Evolutionary conservation across 2,888 invertebrate genomes (phyloP), one percentile per base, ranked within the genome.

Genomic region (Steromphala cineraria): DNA sequence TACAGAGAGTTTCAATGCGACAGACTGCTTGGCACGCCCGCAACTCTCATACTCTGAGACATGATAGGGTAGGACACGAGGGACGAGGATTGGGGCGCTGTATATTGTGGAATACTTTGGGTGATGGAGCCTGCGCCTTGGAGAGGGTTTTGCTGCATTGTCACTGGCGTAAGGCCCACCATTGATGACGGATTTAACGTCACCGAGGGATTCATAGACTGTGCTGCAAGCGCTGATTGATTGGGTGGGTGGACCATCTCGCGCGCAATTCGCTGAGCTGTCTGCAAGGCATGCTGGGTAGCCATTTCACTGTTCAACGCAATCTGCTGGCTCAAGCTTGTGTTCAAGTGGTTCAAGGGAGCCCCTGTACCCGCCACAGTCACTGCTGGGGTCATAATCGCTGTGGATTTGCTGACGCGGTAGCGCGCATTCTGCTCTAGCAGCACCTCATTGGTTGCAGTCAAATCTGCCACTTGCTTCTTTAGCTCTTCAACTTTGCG

Each of bases 381-480:
- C 62, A 55, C 75, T 19, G 87, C 88, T 31, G 89, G 86, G 24
- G 85, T 84, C 79, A 89, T 88, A 15, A 89, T 85, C 36, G 88
- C 84, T 74, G 89, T 91, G 24, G 90, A 84, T 82, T 90, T 89
- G 85, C 90, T 88, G 74, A 91, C 89, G 46, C 96, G 94, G 82
- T 96, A 93, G 85, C 95, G 95, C 31, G 96, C 96, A 93, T 96
- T 96, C 93, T 96, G 96, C 88, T 96, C 96, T 84, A 96, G 93
- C 15, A 97, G 94, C 91, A 96, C 96, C 91, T 96, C 96, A 92
- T 97, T 97, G 10, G 96, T 96, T 1, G 96, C 96, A 53, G 95
- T 95, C 83, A 96, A 93, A 92, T 96, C 96, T 52, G 95, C 95
- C 21, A 96, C 95, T 93, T 96, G 95, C 90, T 96, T 95, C 91